A percentile compares a stretch with the other conserved stretches of the same genome.
phyloP scores from a whole-genome alignment of 2,797 vertebrate species.

The Nannoperca obscura region DNA sequence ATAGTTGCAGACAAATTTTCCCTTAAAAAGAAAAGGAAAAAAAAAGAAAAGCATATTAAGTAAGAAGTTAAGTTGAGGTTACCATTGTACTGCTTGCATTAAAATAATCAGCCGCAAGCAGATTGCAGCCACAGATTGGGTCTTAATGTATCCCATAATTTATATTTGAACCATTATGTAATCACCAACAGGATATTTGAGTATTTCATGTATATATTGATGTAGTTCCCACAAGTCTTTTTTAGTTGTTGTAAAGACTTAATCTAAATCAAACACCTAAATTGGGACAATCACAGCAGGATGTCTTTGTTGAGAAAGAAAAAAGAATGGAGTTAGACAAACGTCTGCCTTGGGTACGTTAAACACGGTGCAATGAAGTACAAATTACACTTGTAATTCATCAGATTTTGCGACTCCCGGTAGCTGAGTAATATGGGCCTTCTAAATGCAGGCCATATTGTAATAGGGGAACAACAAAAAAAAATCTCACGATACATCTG shows the following conservation, averaged over 20 bases:
- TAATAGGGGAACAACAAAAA: slow-evolving; percentile 14
- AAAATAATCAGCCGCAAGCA: not conserved
- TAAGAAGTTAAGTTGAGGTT: slow-evolving; percentile 19
- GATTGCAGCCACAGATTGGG: not conserved
- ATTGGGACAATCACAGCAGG: slow-evolving; percentile 30
- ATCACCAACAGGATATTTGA: slow-evolving; percentile 17
- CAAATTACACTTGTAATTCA: slow-evolving; percentile 34
- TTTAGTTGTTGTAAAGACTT: not conserved
- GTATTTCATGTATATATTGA: slow-evolving; percentile 19
- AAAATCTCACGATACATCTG: slow-evolving; percentile 47
- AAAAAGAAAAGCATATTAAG: slow-evolving; percentile 1
- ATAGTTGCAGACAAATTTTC: slow-evolving; percentile 23
- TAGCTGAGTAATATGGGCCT: not conserved
- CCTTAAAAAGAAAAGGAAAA: not conserved
- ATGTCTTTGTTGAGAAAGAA: slow-evolving; percentile 27
- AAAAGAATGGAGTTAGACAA: slow-evolving; percentile 29
- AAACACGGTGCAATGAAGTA: slow-evolving; percentile 20
- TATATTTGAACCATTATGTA: not conserved
- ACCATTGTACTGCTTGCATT: not conserved
- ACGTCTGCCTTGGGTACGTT: slow-evolving; percentile 26
- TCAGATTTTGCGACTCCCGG: slow-evolving; percentile 1
- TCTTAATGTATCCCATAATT: slow-evolving; percentile 9
- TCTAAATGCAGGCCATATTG: slow-evolving; percentile 16
- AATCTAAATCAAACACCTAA: slow-evolving; percentile 29
- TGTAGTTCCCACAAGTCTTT: not conserved